Conservation (phyloP, 2,113 vertebrate genomes). For the Glareola pratincola region DNA sequence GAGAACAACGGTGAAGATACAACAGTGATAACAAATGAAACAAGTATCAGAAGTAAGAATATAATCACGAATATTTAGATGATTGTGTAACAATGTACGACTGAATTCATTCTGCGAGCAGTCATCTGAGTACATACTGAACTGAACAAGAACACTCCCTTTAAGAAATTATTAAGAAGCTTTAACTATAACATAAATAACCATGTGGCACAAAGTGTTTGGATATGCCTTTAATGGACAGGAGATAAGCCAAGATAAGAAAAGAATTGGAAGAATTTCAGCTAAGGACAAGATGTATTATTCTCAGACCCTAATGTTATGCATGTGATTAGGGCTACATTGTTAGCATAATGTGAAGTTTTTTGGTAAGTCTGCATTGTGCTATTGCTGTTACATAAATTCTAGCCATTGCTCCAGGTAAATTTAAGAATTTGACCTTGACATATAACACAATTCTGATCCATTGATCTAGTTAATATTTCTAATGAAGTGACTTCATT, state of each 20-base stretch:
- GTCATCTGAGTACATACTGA: background rate
- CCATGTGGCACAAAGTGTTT: background rate
- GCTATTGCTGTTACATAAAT: background rate
- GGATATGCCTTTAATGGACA: background rate
- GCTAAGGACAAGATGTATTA: background rate
- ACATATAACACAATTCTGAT: background rate
- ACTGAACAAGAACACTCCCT: background rate
- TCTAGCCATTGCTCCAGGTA: background rate
- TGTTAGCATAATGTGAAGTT: background rate
- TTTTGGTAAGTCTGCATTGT: background rate
- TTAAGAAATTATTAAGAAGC: background rate
- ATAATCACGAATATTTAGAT: background rate
- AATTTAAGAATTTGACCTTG: background rate
- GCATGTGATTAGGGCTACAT: background rate
- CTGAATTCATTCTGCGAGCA: background rate
- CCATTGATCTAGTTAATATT: background rate
- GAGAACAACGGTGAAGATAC: background rate
- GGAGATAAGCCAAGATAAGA: conserved; percentile 36
- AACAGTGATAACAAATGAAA: background rate
- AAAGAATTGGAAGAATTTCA: conserved; percentile 38
- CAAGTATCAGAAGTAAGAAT: background rate
- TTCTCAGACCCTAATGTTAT: background rate
- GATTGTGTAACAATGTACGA: background rate
- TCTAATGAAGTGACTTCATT: background rate
- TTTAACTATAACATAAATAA: conserved; percentile 28